phyloP scores from a whole-genome alignment of 2,888 invertebrate genomes.

The Dryococelus australis region DNA sequence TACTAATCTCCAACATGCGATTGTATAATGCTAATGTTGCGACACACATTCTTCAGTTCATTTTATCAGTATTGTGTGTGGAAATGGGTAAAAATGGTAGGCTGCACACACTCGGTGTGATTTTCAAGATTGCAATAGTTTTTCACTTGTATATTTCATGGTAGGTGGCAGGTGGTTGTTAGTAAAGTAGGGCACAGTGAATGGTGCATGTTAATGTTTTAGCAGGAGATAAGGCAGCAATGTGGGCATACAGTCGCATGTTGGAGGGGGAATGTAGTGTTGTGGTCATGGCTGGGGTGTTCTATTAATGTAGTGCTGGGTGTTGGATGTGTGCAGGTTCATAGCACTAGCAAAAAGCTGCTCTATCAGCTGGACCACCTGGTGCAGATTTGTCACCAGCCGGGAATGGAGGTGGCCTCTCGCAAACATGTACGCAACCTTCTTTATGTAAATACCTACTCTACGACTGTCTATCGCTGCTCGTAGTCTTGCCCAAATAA shows the following conservation, averaged over 20 bases:
- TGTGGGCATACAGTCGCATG: background rate
- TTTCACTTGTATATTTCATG: no score
- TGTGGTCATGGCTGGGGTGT: background rate
- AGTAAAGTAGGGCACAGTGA: no score
- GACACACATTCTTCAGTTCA: background rate
- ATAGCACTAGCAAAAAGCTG: slow-evolving; percentile 95
- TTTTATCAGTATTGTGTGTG: background rate
- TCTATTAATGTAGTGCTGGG: slow-evolving; percentile 42
- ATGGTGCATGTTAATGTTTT: no score
- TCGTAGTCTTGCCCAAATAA: background rate
- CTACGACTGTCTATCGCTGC: slow-evolving; percentile 29
- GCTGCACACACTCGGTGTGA: background rate
- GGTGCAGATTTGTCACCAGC: slow-evolving; percentile 95
- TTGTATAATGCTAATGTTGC: background rate
- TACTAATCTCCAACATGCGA: background rate
- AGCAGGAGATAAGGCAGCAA: no score
- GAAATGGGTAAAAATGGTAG: background rate
- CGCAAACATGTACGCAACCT: slow-evolving; percentile 77
- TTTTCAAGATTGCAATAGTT: no score
- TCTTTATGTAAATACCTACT: background rate
- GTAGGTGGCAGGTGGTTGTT: no score
- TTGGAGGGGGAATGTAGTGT: background rate
- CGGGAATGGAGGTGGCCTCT: slow-evolving; percentile 72
- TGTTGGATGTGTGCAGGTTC: slow-evolving; percentile 68
- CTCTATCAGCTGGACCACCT: slow-evolving; percentile 94